Evolutionary conservation across 2,113 vertebrate species (phyloP).

Genomic region (Oryzias javanicus): DNA sequence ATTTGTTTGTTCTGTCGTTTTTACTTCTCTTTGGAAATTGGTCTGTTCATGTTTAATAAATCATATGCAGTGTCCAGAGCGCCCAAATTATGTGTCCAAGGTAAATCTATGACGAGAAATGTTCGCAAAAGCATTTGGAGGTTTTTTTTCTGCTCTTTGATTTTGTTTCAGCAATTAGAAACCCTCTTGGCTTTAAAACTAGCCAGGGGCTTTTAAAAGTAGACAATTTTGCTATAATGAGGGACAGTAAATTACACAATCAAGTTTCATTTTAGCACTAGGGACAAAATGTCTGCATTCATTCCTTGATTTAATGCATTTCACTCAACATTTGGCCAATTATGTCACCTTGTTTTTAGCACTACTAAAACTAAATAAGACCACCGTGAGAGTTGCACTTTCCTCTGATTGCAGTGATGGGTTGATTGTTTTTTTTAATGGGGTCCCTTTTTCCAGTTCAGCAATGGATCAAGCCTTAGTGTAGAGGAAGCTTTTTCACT

Average conservation of each 20-base stretch:
- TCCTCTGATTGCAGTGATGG: constrained; percentile 37
- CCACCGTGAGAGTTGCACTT: constrained; percentile 29
- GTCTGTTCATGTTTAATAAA: constrained; percentile 42
- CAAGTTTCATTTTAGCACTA: constrained; percentile 50
- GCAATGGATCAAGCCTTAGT: constrained; percentile 24
- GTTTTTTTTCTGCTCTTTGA: constrained; percentile 4
- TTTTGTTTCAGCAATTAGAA: constrained; percentile 40
- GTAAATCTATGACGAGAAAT: constrained; percentile 45
- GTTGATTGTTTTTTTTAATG: constrained; percentile 49
- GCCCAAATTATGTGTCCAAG: constrained; percentile 57
- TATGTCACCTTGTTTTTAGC: constrained; percentile 49
- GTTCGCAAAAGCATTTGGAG: constrained; percentile 53
- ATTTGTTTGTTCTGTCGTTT: constrained; percentile 29
- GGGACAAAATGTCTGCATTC: constrained; percentile 39
- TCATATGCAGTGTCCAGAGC: constrained; percentile 19
- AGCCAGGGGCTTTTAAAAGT: constrained; percentile 57
- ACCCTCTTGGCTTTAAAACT: constrained; percentile 56
- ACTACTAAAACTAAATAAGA: constrained; percentile 33
- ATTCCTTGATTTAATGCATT: constrained; percentile 54
- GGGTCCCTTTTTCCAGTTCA: constrained; percentile 42
- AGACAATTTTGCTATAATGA: constrained; percentile 49
- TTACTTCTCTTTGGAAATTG: constrained; percentile 12
- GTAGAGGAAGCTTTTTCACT: constrained; percentile 27
- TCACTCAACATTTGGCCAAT: constrained; percentile 29
- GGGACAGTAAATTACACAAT: constrained; percentile 42